Conservation (phyloP, 1,140 invertebrate species). For the Armadillidium nasatum region DNA sequence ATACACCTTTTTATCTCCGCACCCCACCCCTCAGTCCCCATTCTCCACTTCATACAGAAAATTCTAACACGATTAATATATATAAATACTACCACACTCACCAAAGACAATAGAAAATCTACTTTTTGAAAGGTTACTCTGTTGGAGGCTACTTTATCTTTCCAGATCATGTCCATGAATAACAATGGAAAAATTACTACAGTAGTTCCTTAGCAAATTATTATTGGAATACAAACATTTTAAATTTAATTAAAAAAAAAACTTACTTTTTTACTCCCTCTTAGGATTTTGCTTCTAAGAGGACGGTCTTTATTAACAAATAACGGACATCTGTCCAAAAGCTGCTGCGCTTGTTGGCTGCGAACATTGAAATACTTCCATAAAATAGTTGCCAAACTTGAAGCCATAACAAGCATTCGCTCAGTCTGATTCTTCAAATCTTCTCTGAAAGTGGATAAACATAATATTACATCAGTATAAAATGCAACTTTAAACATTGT, state of each 20-base stretch:
- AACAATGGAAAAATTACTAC: too few species aligned
- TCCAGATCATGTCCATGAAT: too few species aligned
- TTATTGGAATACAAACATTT: too few species aligned
- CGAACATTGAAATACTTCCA: constrained; percentile 65
- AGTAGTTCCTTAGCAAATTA: too few species aligned
- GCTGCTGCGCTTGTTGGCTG: constrained; percentile 52
- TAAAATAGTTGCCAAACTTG: constrained; percentile 72
- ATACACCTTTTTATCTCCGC: too few species aligned
- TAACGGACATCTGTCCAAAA: constrained; percentile 65
- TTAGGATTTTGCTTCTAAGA: constrained; percentile 63
- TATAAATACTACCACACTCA: too few species aligned
- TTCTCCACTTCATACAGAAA: too few species aligned
- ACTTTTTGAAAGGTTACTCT: too few species aligned
- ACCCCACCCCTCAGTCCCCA: too few species aligned
- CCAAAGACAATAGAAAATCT: too few species aligned
- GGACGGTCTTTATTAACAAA: constrained; percentile 81
- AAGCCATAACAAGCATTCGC: constrained; percentile 64
- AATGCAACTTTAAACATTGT: background rate
- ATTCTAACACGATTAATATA: too few species aligned
- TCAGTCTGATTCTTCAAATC: constrained; percentile 65
- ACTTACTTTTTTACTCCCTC: constrained; percentile 64
- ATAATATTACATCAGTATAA: constrained; percentile 9
- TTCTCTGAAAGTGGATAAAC: constrained; percentile 58
- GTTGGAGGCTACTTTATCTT: too few species aligned
- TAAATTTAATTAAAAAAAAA: background rate